These are phyloP conservation scores for Xerus rutilus DNA, from an alignment of 2,797 vertebrate species.

Conservation along the genomic window DNA sequence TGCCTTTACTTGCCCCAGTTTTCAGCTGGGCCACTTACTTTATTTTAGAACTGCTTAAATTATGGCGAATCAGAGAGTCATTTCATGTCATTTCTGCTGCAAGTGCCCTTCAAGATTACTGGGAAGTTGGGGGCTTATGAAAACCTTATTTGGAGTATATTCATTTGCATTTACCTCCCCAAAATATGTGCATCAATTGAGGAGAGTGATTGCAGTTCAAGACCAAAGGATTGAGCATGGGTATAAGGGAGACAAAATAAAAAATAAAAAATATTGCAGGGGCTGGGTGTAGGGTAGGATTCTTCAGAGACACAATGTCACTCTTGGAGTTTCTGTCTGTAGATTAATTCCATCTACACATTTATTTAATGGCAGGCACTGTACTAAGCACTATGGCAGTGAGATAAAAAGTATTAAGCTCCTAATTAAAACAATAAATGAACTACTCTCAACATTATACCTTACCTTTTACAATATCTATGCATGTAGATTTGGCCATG, in stretches of 20 bases:
- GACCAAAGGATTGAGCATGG: background rate
- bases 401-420: background rate
- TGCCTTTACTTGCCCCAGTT: background rate
- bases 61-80: background rate
- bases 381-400: background rate
- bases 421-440: background rate
- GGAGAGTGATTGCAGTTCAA: background rate
- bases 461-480: background rate
- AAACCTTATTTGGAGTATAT: background rate
- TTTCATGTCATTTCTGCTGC: background rate
- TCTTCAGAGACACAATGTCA: background rate
- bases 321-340: background rate
- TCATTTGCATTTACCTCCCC: background rate
- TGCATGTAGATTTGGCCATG: background rate
- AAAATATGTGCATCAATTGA: background rate
- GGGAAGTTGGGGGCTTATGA: background rate
- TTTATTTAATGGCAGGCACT: background rate
- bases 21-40: background rate
- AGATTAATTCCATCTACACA: background rate
- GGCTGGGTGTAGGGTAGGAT: too few relatives aligned
- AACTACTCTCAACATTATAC: background rate
- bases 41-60: constrained; percentile 30
- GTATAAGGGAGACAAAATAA: background rate
- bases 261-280: too few relatives aligned
- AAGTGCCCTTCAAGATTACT: background rate